These are phyloP conservation scores for Helarctos malayanus DNA, from an alignment of 2,797 vertebrate genomes.

Conservation along the genomic window DNA sequence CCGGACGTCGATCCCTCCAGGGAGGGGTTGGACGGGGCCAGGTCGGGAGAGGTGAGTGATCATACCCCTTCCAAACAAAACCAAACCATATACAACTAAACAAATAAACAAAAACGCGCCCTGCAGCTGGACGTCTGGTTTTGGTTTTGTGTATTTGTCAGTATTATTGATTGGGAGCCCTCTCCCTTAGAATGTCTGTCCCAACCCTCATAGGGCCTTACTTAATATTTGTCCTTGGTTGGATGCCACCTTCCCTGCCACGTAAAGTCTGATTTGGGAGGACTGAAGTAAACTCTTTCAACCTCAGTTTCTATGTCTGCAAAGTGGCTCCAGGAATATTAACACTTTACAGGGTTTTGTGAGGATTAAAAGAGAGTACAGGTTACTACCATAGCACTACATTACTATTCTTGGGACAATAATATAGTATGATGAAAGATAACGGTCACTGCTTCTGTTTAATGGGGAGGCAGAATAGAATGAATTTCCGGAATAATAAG, in stretches of 20 bases:
- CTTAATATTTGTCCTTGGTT: neutral
- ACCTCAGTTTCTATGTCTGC: conserved; percentile 17
- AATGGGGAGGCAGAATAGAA: neutral
- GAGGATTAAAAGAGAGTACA: neutral
- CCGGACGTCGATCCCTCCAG: neutral
- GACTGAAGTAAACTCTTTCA: conserved; percentile 33
- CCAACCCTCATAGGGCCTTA: neutral
- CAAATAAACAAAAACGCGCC: conserved; percentile 5
- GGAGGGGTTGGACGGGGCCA: neutral
- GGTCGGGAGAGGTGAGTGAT: conserved; percentile 68
- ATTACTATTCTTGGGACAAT: neutral
- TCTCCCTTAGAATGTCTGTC: conserved; percentile 3
- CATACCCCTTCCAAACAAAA: neutral
- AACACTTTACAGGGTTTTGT: neutral
- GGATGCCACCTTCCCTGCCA: neutral
- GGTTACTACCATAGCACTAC: neutral
- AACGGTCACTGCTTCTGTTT: neutral
- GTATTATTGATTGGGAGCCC: neutral
- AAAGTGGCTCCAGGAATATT: conserved; percentile 17
- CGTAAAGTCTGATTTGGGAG: conserved; percentile 17
- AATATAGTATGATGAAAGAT: neutral
- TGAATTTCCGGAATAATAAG: neutral
- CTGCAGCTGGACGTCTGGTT: neutral
- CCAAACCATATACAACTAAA: neutral
- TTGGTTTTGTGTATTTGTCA: conserved; percentile 10